These are phyloP conservation scores for Liodrosophila aerea DNA, from an alignment of 2,888 invertebrate genomes.

Conservation along the genomic window DNA sequence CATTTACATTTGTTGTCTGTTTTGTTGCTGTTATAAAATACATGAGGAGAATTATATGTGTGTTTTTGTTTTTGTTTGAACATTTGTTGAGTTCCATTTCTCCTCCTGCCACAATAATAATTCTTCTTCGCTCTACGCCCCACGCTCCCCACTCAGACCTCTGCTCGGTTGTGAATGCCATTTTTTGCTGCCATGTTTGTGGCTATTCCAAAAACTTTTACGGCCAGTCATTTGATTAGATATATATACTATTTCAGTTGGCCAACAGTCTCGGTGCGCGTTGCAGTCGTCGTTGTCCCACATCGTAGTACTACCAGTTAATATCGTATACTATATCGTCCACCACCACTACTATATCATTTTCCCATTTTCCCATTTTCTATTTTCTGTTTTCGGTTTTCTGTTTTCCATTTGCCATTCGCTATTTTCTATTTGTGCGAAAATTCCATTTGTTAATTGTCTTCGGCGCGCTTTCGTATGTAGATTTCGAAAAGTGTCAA, in stretches of 20 bases:
- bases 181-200: slow-evolving; percentile 33
- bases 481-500: slow-evolving; percentile 46
- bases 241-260: slow-evolving; percentile 39
- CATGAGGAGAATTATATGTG: no score
- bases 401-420: no score
- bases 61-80: no score
- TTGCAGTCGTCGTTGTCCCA: slow-evolving; percentile 37
- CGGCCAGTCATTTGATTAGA: slow-evolving; percentile 43
- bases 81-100: no score
- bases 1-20: no score
- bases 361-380: background rate
- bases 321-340: background rate
- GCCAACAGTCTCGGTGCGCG: slow-evolving; percentile 42
- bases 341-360: background rate
- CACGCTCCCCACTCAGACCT: no score
- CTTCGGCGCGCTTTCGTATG: slow-evolving; percentile 38
- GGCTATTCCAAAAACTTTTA: slow-evolving; percentile 40
- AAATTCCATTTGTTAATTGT: slow-evolving; percentile 52
- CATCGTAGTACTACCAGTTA: background rate
- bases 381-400: no score
- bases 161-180: slow-evolving; percentile 16
- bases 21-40: no score
- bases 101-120: no score
- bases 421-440: background rate
- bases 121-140: no score